Evolutionary conservation across 2,113 vertebrate species (phyloP).

Genomic region (Arothron firmamentum): DNA sequence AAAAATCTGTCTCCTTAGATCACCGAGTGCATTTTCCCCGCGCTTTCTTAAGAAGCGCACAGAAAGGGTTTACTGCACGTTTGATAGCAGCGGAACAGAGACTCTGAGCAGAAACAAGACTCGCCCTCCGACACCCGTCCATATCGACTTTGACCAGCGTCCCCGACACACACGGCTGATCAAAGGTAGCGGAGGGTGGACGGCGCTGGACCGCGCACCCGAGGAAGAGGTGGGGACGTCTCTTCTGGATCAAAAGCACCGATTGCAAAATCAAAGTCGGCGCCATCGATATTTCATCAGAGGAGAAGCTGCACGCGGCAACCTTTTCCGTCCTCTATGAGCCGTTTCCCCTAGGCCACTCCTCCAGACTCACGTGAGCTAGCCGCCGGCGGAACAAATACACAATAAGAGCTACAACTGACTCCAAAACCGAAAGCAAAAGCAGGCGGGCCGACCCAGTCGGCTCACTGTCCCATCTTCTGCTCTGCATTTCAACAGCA

Average conservation of each 20-base stretch:
- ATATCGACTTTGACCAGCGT: too few relatives aligned
- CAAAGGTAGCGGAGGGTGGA: constrained; percentile 45
- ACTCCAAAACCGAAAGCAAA: too few relatives aligned
- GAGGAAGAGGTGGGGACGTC: constrained; percentile 31
- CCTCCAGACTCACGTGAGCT: too few relatives aligned
- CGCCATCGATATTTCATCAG: constrained; percentile 67
- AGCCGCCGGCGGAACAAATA: background rate
- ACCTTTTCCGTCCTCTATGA: constrained; percentile 19
- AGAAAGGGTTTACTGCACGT: too few relatives aligned
- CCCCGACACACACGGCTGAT: constrained; percentile 53
- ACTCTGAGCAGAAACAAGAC: too few relatives aligned
- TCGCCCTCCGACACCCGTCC: too few relatives aligned
- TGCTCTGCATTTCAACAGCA: background rate
- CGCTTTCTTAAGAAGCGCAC: background rate
- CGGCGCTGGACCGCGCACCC: background rate
- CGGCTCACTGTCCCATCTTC: background rate
- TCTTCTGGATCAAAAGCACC: constrained; percentile 67
- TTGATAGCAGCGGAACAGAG: too few relatives aligned
- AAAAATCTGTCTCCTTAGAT: constrained; percentile 49
- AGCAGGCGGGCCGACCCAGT: too few relatives aligned
- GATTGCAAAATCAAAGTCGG: constrained; percentile 68
- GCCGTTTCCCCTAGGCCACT: too few relatives aligned
- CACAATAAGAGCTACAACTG: too few relatives aligned
- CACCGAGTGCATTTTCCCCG: background rate
- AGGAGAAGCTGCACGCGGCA: constrained; percentile 45